Evolutionary conservation across 2,888 invertebrate genomes (phyloP).

Genomic region (Phaonia tiefii): DNA sequence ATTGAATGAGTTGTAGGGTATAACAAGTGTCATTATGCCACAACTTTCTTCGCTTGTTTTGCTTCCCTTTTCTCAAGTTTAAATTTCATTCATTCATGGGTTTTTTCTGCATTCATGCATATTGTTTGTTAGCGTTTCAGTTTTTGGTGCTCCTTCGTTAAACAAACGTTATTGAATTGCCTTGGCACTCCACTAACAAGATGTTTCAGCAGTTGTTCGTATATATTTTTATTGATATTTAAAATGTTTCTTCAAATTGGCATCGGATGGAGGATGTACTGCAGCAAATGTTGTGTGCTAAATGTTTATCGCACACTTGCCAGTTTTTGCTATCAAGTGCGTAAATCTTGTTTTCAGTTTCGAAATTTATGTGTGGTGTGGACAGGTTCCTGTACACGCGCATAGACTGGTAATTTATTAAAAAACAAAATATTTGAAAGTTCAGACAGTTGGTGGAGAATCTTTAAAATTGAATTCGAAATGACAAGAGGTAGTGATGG

Average conservation of each 20-base stretch:
- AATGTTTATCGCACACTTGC: background rate
- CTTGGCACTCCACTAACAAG: slow-evolving; percentile 23
- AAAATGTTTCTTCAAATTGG: slow-evolving; percentile 13
- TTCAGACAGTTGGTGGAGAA: too few relatives aligned
- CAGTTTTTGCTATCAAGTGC: background rate
- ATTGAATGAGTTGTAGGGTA: too few relatives aligned
- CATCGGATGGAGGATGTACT: background rate
- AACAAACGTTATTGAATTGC: background rate
- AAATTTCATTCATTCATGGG: slow-evolving; percentile 58
- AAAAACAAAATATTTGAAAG: too few relatives aligned
- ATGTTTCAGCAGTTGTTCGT: background rate
- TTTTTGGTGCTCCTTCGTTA: background rate
- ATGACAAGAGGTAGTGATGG: too few relatives aligned
- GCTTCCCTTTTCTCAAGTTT: slow-evolving; percentile 67
- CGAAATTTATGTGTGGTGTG: too few relatives aligned
- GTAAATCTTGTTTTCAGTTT: background rate
- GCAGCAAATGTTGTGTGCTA: background rate
- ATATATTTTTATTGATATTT: background rate
- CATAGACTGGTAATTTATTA: too few relatives aligned
- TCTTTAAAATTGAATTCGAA: too few relatives aligned
- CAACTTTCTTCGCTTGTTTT: too few relatives aligned
- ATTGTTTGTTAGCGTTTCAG: slow-evolving; percentile 33
- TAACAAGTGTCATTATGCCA: too few relatives aligned
- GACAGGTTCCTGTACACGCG: too few relatives aligned
- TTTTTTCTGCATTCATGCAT: slow-evolving; percentile 35